Evolutionary conservation across 2,888 invertebrate species (phyloP), one percentile per base, ranked within the genome.

Genomic region (Trachelus troglodyta): DNA sequence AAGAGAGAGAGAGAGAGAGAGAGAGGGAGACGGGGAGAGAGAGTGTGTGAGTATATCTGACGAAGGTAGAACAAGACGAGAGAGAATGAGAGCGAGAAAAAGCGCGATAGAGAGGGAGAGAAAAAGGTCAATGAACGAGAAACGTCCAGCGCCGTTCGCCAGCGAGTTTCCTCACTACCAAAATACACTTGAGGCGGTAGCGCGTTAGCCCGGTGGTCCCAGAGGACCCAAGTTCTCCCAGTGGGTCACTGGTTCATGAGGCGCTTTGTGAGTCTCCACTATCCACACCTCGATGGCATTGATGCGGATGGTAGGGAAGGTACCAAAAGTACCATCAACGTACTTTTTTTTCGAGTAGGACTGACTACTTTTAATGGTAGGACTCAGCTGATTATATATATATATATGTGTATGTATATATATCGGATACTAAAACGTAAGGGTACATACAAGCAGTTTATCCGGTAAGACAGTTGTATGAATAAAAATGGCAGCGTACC

Each of bases 161-260:
- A 56, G 56, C 56, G 83, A 84, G 84, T 85, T 85, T 85, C 87
- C 84, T 82, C 83, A 86, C 87, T 89, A 88, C 87, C 88, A 86
- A 88, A 88, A 87, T 87, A 86, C 85, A 85, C 85, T 82, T 82
- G 74, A 78, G 80, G 75, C 73, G 76, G 73, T 86, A 79, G 79
- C 81, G 81, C 79, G 80, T 77, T 81, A 82, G 79, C 81, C 79
- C 82, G 81, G 83, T 84, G 82, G 82, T 86, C 83, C 85, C 82
- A 79, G 23, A 56, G 69, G 73, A 73, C 76, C 74, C 78, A 69
- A 73, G 73, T 75, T 56, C 83, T 85, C 79, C 86, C 87, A 90
- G 89, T 90, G 89, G 90, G 90, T 90, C 90, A 90, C 88, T 90
- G 88, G 90, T 90, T 88, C 90, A 90, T 84, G 85, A 83, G 85